Base-by-base conservation (phyloP, 2,113 vertebrate species). In the Prionailurus bengalensis region DNA sequence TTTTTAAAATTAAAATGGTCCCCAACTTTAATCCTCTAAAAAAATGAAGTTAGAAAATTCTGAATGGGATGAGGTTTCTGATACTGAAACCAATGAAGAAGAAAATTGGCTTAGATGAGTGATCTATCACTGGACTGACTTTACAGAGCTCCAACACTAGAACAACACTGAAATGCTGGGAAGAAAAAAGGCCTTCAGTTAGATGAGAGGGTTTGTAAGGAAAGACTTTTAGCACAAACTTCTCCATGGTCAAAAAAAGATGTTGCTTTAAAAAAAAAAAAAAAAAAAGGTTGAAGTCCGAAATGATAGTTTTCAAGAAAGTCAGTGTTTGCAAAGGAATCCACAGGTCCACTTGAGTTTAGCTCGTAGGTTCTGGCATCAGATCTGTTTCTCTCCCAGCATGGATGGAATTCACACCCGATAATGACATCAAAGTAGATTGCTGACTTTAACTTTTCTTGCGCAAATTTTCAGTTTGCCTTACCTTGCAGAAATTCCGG, bases 1-100 rank as follows among this genome's bases (percentile, higher is more conserved):
- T 42, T 74, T 93, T 96, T 45, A 70, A 90, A 91, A 78, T 79
- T 55, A 73, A 96, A 93, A 89, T 61, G 4, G 5, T 15, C 36
- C 6, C 63, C 10, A 73, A 25, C 27, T 88, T 97, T 45, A 45
- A 65, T 76, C 55, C 70, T 82, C 45, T 87, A 39, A 39, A 70
- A 94, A 94, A 48, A 53, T 8, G 65, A 81, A 91, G 23, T 66
- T 51, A 86, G 45, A 33, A 53, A 71, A 58, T 78, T 78, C 74
- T 48, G 23, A 29, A 27, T 25, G 7, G n/a, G 13, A 12, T 66
- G 45, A 89, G 29, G 73, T 79, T 95, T 96, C 66, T 53, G 45
- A 55, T 51, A 33, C n/a, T 65, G 89, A 73, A 78, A 53, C 36
- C 42, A 84, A 48, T 5, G 31, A 79, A 63, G 23, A 61, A 23